phyloP scores from a whole-genome alignment of 2,113 vertebrate species.

The Cricetomys ansorgei region DNA sequence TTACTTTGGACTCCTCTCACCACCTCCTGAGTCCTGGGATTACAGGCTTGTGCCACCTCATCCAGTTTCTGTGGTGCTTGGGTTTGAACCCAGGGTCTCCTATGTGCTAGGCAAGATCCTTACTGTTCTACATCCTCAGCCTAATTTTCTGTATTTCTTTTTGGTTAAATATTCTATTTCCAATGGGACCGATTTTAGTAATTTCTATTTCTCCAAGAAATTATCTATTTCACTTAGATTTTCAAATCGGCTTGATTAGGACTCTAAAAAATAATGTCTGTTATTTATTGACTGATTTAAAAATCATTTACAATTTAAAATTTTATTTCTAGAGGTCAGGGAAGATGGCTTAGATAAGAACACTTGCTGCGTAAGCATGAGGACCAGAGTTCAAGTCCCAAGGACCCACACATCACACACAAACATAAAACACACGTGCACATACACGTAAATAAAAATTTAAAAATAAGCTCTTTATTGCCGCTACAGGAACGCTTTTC shows the following conservation, averaged over 20 bases:
- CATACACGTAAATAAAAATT: neutral
- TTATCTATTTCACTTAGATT: conserved; percentile 12
- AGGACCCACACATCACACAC: neutral
- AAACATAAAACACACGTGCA: neutral
- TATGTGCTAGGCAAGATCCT: neutral
- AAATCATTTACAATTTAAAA: neutral
- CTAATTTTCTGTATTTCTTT: neutral
- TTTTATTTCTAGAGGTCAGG: neutral
- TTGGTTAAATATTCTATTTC: neutral
- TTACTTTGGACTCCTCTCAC: neutral
- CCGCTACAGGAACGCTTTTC: neutral
- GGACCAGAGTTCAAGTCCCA: neutral
- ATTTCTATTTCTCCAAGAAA: neutral
- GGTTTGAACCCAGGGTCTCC: neutral
- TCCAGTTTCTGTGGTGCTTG: neutral
- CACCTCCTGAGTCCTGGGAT: neutral
- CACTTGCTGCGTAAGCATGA: neutral
- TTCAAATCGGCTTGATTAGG: neutral
- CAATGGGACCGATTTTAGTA: neutral
- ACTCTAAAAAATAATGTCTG: neutral
- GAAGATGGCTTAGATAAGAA: neutral
- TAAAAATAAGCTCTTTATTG: neutral
- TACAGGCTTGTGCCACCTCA: neutral
- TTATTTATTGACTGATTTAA: neutral
- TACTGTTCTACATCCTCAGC: neutral